Conservation (phyloP, 2,797 vertebrate genomes). For the Dipus sagitta region DNA sequence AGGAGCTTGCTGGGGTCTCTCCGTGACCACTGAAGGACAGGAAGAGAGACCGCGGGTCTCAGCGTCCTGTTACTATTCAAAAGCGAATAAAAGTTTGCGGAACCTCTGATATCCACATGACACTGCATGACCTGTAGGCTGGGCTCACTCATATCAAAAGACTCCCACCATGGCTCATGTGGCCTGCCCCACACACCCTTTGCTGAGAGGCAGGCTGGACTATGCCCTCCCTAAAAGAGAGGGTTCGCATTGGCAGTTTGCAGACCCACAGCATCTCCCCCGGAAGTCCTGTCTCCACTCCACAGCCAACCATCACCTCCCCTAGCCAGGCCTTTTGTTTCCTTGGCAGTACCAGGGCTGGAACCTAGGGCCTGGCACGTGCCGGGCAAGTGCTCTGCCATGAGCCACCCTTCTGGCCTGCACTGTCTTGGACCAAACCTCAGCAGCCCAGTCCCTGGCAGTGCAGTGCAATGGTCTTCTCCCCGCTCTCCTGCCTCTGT, state of each 20-base stretch:
- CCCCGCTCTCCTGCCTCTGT: neutral
- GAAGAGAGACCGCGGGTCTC: neutral
- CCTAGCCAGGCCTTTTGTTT: neutral
- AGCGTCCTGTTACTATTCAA: neutral
- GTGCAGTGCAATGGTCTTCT: neutral
- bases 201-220: neutral
- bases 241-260: neutral
- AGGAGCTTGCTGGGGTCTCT: neutral
- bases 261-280: neutral
- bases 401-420: too few relatives aligned
- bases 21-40: neutral
- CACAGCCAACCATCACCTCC: neutral
- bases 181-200: neutral
- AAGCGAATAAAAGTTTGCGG: neutral
- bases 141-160: neutral
- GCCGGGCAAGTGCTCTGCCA: too few relatives aligned
- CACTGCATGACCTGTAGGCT: fast-evolving
- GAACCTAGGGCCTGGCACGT: neutral
- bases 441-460: neutral
- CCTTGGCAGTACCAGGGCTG: neutral
- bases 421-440: neutral
- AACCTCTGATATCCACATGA: neutral
- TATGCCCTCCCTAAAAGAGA: neutral
- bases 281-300: neutral
- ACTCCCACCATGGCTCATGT: neutral